A percentile compares a stretch with the other conserved stretches of the same genome.
These are phyloP conservation scores for Acomys russatus DNA, from an alignment of 2,797 vertebrate species.

Conservation along the genomic window DNA sequence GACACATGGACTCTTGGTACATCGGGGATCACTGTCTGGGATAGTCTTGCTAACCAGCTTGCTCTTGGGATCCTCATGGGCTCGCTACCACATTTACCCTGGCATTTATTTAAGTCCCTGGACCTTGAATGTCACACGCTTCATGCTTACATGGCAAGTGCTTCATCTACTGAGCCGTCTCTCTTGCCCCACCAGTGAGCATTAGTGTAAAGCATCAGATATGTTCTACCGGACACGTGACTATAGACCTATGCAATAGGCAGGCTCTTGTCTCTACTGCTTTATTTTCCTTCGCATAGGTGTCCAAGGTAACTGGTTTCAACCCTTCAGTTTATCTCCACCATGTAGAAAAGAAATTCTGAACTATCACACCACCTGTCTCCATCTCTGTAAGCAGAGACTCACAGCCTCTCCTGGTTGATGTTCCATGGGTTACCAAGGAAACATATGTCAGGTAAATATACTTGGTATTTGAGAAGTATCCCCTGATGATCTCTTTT, in stretches of 20 bases:
- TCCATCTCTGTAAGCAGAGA: constrained; percentile 1
- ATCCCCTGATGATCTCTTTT: constrained; percentile 51
- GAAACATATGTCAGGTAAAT: constrained; percentile 66
- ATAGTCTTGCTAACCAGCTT: not conserved
- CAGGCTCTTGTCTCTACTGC: not conserved
- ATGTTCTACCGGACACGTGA: not conserved
- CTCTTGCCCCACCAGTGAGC: not conserved
- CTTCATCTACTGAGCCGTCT: not conserved
- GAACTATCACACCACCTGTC: not conserved
- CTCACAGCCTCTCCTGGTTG: not conserved
- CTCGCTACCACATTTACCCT: not conserved
- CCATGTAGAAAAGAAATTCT: constrained; percentile 39
- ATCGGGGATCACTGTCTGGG: not conserved
- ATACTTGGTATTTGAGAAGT: constrained; percentile 64
- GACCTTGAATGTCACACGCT: not conserved
- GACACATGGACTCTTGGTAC: not conserved
- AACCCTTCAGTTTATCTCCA: not conserved
- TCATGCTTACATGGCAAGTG: not conserved
- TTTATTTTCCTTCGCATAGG: not conserved
- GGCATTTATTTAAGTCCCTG: not conserved
- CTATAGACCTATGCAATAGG: not conserved
- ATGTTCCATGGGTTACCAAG: constrained; percentile 62
- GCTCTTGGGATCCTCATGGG: not conserved
- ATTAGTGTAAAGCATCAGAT: not conserved
- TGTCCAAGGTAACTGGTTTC: not conserved